Evolutionary conservation across 2,888 invertebrate species (phyloP), one percentile per base, ranked within the genome.

Genomic region (Eulithis testata): DNA sequence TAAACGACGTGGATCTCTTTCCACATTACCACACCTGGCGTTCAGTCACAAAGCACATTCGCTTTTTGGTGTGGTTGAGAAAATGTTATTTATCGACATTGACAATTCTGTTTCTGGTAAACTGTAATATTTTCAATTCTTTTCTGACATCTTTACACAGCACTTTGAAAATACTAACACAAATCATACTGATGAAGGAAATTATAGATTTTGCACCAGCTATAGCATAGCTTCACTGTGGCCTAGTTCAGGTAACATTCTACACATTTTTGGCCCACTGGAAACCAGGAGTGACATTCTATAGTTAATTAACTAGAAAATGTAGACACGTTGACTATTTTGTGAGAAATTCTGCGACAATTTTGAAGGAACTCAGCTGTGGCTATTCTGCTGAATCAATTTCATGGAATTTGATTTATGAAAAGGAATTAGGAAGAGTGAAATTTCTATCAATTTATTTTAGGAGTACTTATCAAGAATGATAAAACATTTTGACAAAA

Each of bases 301-400:
- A 66, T 63, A 67, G 68, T 71, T 75, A 75, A 75, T 75, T 75
- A 73, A 72, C 70, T 63, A 73, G 68, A 73, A 66, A 65, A 66
- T 58, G 60, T 63, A 63, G 69, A 66, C 70, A 69, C 69, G 63
- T 65, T 51, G 66, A 64, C 54, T 66, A 69, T 73, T 71, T 57
- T 52, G 65, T 61, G 56, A 58, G 65, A 68, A 65, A 70, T 71
- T 68, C 49, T 56, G 52, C 56, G 50, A 58, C 65, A 70, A 70
- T 70, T 71, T 71, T 68, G 61, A 69, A 65, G 68, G 67, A 64
- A 66, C 55, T 69, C 60, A 36, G 55, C 63, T 58, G 65, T 57
- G 47, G 63, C 65, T 55, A 68, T 66, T 69, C 63, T 69, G 58
- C 65, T 63, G 66, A 68, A 66, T 73, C 71, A 49, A 63, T 73